Percentiles rank a stretch among this genome's conserved stretches.
phyloP scores from a whole-genome alignment of 2,888 invertebrate species.

The Stenurella melanura region DNA sequence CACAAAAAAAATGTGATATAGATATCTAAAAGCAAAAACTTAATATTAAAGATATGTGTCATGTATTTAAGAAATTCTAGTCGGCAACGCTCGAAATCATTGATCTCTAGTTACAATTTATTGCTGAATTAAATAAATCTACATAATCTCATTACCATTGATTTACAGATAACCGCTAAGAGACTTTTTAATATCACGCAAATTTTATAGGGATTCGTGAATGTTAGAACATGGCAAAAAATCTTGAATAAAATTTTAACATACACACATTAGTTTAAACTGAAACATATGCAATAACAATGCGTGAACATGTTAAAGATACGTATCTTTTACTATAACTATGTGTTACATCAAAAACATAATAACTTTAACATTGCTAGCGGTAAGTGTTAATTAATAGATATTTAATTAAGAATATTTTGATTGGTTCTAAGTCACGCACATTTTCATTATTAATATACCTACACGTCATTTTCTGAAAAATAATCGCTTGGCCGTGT shows the following conservation, averaged over 20 bases:
- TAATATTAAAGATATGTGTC: too few species aligned
- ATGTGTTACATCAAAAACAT: not conserved
- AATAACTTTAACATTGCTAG: not conserved
- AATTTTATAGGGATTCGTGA: not conserved
- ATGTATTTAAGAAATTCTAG: too few species aligned
- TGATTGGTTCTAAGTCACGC: slow-evolving; percentile 22
- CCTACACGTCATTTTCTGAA: slow-evolving; percentile 7
- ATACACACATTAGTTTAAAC: not conserved
- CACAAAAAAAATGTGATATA: too few species aligned
- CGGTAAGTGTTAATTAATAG: not conserved
- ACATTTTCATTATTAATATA: not conserved
- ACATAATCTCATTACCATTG: not conserved
- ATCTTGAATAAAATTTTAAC: not conserved
- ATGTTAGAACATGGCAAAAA: not conserved
- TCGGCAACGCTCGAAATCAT: too few species aligned
- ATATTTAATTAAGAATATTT: slow-evolving; percentile 16
- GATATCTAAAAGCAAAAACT: too few species aligned
- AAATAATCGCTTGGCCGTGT: not conserved
- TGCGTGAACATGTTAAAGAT: not conserved
- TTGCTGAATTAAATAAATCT: not conserved
- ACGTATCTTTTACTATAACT: not conserved
- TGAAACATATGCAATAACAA: not conserved
- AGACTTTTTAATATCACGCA: not conserved
- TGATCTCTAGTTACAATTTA: too few species aligned
- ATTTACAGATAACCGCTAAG: not conserved